phyloP scores from a whole-genome alignment of 2,113 vertebrate genomes.

The Hiodon tergisus region DNA sequence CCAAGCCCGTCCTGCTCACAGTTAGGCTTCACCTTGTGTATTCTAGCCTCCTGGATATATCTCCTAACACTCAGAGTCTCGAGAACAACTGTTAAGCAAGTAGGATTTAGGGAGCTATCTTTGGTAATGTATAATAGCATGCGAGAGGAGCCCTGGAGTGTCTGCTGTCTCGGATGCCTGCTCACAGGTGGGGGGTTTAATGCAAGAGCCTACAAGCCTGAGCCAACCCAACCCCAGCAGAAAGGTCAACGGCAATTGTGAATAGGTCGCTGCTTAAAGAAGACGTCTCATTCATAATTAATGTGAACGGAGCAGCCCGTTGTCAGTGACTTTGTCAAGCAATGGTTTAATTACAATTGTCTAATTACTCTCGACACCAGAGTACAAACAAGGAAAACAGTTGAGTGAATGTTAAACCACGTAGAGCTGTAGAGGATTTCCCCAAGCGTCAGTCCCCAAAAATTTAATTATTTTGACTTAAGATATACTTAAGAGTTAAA shows the following conservation, averaged over 20 bases:
- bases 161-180: background rate
- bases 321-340: background rate
- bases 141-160: background rate
- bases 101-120: background rate
- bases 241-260: slow-evolving; percentile 24
- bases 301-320: background rate
- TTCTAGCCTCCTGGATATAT: background rate
- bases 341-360: background rate
- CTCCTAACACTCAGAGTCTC: background rate
- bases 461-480: too few species aligned
- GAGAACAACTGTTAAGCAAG: background rate
- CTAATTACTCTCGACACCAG: too few species aligned
- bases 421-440: too few species aligned
- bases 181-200: background rate
- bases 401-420: too few species aligned
- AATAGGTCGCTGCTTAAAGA: background rate
- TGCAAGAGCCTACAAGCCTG: slow-evolving; percentile 1
- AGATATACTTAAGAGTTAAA: too few species aligned
- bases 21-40: too few species aligned
- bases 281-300: background rate
- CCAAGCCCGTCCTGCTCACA: too few species aligned
- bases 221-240: slow-evolving; percentile 11
- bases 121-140: background rate
- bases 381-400: too few species aligned
- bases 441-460: too few species aligned